phyloP scores from a whole-genome alignment of 2,113 vertebrate genomes.

The Paracanthobrama guichenoti region DNA sequence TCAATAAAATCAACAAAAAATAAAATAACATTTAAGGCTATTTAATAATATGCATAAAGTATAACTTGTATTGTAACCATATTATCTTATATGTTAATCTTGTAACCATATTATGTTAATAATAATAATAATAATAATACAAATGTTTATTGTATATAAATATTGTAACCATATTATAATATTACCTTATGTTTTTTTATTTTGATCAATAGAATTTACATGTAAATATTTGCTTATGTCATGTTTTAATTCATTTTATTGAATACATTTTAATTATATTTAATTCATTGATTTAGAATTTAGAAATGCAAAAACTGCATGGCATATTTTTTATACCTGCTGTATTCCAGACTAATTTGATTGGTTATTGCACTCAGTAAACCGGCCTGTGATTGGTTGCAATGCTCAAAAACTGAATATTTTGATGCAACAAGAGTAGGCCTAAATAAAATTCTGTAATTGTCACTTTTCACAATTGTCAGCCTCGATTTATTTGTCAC shows the following conservation, averaged over 20 bases:
- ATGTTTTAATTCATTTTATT: not conserved
- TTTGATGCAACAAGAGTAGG: no score
- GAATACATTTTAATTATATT: no score
- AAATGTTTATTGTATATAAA: no score
- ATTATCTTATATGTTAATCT: no score
- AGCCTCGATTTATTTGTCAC: not conserved
- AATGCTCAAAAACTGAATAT: no score
- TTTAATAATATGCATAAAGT: no score
- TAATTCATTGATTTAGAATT: not conserved
- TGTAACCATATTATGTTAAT: not conserved
- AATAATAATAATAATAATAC: not conserved
- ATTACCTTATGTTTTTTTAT: not conserved
- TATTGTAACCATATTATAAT: not conserved
- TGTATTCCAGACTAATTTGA: not conserved
- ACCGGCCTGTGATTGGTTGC: not conserved
- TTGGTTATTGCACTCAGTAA: not conserved
- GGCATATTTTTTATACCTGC: no score
- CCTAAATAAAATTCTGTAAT: not conserved
- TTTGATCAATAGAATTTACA: not conserved
- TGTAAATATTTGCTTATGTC: not conserved
- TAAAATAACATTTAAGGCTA: not conserved
- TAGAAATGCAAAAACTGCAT: not conserved
- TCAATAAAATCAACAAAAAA: no score
- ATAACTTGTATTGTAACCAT: no score
- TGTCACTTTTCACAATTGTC: not conserved